phyloP scores from a whole-genome alignment of 2,888 invertebrate genomes.

The Hydroisotoma schaefferi region DNA sequence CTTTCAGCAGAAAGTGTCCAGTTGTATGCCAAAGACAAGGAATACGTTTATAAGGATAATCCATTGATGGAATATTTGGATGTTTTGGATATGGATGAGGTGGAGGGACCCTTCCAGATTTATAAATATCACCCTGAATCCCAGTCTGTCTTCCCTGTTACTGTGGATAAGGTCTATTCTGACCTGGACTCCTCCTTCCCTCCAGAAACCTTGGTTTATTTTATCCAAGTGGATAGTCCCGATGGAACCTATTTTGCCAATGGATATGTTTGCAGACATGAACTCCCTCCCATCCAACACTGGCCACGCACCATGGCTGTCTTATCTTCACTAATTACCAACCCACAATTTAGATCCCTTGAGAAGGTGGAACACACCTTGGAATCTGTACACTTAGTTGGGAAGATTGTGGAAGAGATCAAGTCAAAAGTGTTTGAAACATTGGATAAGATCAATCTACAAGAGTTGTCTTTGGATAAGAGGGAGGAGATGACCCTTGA shows the following conservation, averaged over 20 bases:
- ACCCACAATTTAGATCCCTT: neutral
- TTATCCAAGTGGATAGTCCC: conserved; percentile 31
- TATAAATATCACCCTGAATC: neutral
- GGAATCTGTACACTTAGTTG: neutral
- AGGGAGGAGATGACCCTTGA: neutral
- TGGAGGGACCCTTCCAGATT: neutral
- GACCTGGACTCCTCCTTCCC: conserved; percentile 4
- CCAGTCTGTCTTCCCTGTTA: neutral
- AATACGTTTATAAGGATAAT: conserved; percentile 5
- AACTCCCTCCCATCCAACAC: conserved; percentile 24
- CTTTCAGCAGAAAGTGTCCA: neutral
- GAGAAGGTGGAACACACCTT: conserved; percentile 1
- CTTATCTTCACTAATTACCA: conserved; percentile 11
- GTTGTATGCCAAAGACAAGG: conserved; percentile 6
- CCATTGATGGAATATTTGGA: conserved; percentile 25
- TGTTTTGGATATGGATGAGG: conserved; percentile 2
- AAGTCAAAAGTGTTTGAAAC: neutral
- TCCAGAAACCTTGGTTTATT: conserved; percentile 23
- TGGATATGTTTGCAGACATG: conserved; percentile 32
- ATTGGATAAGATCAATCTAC: neutral
- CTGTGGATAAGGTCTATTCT: neutral
- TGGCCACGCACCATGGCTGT: conserved; percentile 36
- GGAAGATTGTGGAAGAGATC: neutral
- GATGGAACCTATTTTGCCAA: conserved; percentile 39
- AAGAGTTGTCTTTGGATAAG: neutral